Evolutionary conservation across 2,113 vertebrate species (phyloP), one percentile per base, ranked within the genome.

Genomic region (Notarius lentiginosus): DNA sequence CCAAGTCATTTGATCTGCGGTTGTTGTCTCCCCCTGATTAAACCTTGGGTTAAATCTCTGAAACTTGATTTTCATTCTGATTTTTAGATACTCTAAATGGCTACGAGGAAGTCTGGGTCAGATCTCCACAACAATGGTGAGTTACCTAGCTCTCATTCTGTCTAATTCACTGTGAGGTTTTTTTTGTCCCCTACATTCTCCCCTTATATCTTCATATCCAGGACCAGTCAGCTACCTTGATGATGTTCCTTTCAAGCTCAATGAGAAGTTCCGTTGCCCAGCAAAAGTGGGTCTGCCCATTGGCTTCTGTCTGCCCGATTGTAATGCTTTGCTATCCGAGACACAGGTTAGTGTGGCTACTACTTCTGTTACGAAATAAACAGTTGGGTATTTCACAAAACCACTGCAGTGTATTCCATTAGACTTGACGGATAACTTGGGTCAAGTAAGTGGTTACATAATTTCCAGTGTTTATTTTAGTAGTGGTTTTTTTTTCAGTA

Each of bases 171-270:
- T 30, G 18, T 56, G 41, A 7, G 81, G 7, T 51, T 27, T 24
- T 27, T 24, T 27, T 47, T 41, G 3, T 84, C n/a, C 3, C 27
- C 8, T 61, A 51, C 66, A 84, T 77, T 49, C 18, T 83, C 51
- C 15, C 27, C 34, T 2, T 34, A 15, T 34, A 61, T 73, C 90
- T 90, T 90, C 91, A 82, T 89, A 92, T 89, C 14, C 89, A 99
- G 98, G 98, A 91, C 96, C 96, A 92, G 96, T 97, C 94, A 98
- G 97, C 94, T 98, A 99, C 91, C 96, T 99, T 91, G 98, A 99
- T 92, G 97, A 97, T 83, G 97, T 99, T 94, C 97, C 97, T 85
- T 99, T 99, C 94, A 99, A 97, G 94, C 95, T 99, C 91, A 98
- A 97, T 90, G 98, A 99, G 84, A 99, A 96, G 88, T 99, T 99